Conservation (phyloP, 1,140 invertebrate species). For the Halyomorpha halys region DNA sequence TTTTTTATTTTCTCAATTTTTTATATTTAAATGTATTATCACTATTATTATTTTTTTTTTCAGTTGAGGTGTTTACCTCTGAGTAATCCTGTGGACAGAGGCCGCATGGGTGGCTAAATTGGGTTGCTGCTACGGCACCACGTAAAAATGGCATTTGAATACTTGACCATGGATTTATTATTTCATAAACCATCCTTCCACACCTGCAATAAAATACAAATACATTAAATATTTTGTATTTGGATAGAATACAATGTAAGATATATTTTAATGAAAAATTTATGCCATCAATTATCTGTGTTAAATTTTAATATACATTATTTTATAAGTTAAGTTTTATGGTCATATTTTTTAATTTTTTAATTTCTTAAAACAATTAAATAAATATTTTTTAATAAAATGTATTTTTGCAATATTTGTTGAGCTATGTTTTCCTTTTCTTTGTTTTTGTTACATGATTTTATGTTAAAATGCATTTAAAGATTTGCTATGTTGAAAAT, state of each 20-base stretch:
- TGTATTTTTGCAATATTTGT: too few species aligned
- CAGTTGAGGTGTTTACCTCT: background rate
- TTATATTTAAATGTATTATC: too few species aligned
- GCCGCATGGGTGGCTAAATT: conserved; percentile 38
- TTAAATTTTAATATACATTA: background rate
- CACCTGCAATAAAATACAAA: conserved; percentile 33
- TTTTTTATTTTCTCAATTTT: too few species aligned
- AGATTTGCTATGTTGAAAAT: too few species aligned
- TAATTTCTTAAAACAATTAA: too few species aligned
- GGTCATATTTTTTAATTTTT: background rate
- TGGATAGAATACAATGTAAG: background rate
- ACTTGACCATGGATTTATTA: conserved; percentile 39
- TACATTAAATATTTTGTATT: background rate
- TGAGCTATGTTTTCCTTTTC: too few species aligned
- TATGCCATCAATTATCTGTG: background rate
- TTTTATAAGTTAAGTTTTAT: background rate
- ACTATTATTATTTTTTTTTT: too few species aligned
- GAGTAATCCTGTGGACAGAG: conserved; percentile 2
- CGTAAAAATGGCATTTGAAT: conserved; percentile 38
- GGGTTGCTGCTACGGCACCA: conserved; percentile 37
- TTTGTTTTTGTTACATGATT: too few species aligned
- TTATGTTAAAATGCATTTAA: too few species aligned
- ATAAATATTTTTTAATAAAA: background rate
- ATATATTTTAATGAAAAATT: background rate
- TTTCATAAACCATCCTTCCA: conserved; percentile 36